These are phyloP conservation scores for Gobionotothen gibberifrons DNA, from an alignment of 2,797 vertebrate species.

Conservation along the genomic window DNA sequence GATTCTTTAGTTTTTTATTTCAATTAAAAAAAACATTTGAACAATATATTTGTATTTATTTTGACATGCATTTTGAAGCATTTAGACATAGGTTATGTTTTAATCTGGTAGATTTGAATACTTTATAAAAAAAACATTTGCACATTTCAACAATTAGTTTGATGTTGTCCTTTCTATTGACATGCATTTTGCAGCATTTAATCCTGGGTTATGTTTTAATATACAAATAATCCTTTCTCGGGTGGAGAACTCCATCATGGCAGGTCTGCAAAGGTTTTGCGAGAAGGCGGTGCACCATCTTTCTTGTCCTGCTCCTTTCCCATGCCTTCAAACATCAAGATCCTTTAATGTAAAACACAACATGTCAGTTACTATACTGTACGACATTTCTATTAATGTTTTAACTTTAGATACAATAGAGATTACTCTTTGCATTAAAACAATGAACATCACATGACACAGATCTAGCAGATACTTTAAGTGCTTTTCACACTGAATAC, in stretches of 20 bases:
- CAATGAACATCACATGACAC: background rate
- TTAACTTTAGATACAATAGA: background rate
- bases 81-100: too few species aligned
- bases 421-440: background rate
- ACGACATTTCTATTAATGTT: background rate
- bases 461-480: background rate
- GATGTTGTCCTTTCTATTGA: background rate
- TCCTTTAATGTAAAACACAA: constrained; percentile 73
- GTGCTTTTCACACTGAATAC: background rate
- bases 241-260: constrained; percentile 68
- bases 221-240: background rate
- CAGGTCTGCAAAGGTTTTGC: constrained; percentile 86
- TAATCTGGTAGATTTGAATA: background rate
- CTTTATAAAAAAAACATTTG: background rate
- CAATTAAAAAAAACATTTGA: too few species aligned
- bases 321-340: constrained; percentile 88
- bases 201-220: background rate
- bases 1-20: too few species aligned
- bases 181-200: background rate
- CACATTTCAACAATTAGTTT: background rate
- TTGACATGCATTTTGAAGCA: too few species aligned
- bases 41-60: too few species aligned
- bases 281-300: constrained; percentile 75
- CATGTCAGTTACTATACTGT: constrained; percentile 5
- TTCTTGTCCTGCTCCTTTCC: constrained; percentile 80